Evolutionary conservation across 1,140 invertebrate genomes (phyloP).

Genomic region (Drosophila biarmipes): DNA sequence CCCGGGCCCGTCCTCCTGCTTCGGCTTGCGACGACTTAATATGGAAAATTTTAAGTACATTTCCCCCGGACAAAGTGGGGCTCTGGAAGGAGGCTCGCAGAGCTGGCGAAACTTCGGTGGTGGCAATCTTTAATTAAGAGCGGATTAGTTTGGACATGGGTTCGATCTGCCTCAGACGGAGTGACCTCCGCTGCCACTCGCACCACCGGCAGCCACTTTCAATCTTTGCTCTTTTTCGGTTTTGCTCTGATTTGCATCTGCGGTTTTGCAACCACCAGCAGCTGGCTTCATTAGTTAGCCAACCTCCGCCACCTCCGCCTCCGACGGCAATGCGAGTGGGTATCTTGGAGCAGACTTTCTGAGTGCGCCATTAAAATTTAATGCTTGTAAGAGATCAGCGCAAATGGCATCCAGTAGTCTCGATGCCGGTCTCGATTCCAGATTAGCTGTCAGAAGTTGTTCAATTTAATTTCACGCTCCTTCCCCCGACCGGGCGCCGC

Average conservation of each 20-base stretch:
- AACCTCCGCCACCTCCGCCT: neutral
- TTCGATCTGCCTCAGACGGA: slow-evolving; percentile 67
- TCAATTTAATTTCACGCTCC: slow-evolving; percentile 76
- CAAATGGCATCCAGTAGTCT: slow-evolving; percentile 6
- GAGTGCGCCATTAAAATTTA: slow-evolving; percentile 81
- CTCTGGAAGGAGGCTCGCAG: too few relatives aligned
- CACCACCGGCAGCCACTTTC: neutral
- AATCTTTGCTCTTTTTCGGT: slow-evolving; percentile 81
- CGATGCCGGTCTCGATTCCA: slow-evolving; percentile 36
- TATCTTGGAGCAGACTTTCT: slow-evolving; percentile 61
- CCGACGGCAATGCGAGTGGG: too few relatives aligned
- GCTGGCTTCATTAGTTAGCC: slow-evolving; percentile 77
- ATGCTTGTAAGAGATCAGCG: slow-evolving; percentile 74
- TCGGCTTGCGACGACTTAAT: slow-evolving; percentile 50
- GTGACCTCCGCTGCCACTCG: neutral
- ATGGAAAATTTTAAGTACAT: slow-evolving; percentile 74
- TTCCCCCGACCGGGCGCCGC: slow-evolving; percentile 15
- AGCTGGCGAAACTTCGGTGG: slow-evolving; percentile 24
- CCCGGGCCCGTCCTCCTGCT: neutral
- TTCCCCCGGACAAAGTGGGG: slow-evolving; percentile 12
- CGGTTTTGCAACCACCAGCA: slow-evolving; percentile 74
- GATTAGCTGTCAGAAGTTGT: slow-evolving; percentile 83
- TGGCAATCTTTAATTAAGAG: slow-evolving; percentile 84
- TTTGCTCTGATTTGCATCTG: slow-evolving; percentile 80
- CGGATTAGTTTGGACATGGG: slow-evolving; percentile 83